Percentiles rank a stretch among this genome's conserved stretches.
phyloP scores from a whole-genome alignment of 2,113 vertebrate species.

The Stercorarius parasiticus region DNA sequence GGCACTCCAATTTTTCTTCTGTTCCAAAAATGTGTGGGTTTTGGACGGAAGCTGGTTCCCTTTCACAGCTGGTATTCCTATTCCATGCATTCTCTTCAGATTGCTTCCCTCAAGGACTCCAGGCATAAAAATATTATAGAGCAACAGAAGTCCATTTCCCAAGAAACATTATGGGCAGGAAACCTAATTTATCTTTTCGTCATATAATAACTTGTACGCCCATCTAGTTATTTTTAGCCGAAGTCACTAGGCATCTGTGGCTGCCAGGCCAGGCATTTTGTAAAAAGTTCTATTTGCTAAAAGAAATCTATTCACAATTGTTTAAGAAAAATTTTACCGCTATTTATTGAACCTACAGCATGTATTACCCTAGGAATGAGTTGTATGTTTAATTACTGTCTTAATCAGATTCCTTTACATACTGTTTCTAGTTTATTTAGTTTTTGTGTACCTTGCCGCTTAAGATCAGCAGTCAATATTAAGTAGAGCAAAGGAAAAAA shows the following conservation, averaged over 20 bases:
- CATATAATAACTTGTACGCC: not conserved
- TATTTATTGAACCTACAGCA: not conserved
- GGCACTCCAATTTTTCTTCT: not conserved
- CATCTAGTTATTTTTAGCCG: not conserved
- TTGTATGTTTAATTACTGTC: not conserved
- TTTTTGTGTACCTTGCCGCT: not conserved
- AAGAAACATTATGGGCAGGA: not conserved
- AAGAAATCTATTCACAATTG: not conserved
- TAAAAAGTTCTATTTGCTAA: not conserved
- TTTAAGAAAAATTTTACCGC: not conserved
- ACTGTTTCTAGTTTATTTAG: not conserved
- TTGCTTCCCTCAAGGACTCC: not conserved
- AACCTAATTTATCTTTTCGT: not conserved
- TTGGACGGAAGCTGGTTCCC: not conserved
- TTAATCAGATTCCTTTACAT: not conserved
- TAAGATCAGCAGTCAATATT: not conserved
- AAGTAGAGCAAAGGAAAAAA: not conserved
- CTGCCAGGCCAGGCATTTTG: not conserved
- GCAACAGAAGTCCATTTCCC: not conserved
- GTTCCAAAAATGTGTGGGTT: not conserved
- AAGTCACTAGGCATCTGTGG: not conserved
- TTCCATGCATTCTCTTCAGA: not conserved
- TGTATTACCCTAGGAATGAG: not conserved
- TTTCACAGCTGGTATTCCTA: not conserved
- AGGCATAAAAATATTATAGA: not conserved